A percentile compares a stretch with the other conserved stretches of the same genome.
phyloP scores from a whole-genome alignment of 2,888 invertebrate genomes.

The Rhagium mordax region DNA sequence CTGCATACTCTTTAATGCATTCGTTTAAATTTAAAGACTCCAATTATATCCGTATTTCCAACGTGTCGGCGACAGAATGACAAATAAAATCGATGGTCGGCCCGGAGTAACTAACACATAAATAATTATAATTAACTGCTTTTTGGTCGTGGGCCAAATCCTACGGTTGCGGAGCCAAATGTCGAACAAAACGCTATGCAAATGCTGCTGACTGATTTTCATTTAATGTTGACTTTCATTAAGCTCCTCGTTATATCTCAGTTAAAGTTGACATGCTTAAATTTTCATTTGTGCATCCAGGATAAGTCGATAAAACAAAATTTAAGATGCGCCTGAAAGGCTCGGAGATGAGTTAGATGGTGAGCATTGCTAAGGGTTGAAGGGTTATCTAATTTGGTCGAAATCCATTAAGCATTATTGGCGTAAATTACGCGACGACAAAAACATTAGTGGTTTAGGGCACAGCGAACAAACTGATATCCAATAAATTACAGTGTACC shows the following conservation, averaged over 20 bases:
- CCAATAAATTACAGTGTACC: not conserved
- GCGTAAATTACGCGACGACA: not conserved
- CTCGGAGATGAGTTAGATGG: not conserved
- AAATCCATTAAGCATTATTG: not conserved
- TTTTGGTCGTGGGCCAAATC: conserved; percentile 47
- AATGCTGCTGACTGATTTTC: conserved; percentile 27
- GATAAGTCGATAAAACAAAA: not conserved
- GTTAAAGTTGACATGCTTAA: not conserved
- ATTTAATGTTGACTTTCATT: conserved; percentile 19
- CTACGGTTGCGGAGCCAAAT: conserved; percentile 27
- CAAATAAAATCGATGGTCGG: conserved; percentile 33
- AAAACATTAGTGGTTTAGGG: not conserved
- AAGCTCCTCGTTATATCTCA: conserved; percentile 12
- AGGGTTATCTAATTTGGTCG: not conserved
- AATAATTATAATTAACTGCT: conserved; percentile 57
- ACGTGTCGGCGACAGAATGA: conserved; percentile 23
- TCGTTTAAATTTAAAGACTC: conserved; percentile 23
- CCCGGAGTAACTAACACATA: conserved; percentile 52
- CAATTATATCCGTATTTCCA: conserved; percentile 28
- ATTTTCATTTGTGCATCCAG: not conserved
- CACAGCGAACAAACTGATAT: not conserved
- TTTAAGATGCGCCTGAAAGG: not conserved
- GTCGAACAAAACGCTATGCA: conserved; percentile 26
- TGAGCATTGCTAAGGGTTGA: not conserved
- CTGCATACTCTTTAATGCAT: not conserved